Percentiles rank a stretch among this genome's conserved stretches.
phyloP scores from a whole-genome alignment of 2,888 invertebrate species.

The Lepidocyrtinus sp. region DNA sequence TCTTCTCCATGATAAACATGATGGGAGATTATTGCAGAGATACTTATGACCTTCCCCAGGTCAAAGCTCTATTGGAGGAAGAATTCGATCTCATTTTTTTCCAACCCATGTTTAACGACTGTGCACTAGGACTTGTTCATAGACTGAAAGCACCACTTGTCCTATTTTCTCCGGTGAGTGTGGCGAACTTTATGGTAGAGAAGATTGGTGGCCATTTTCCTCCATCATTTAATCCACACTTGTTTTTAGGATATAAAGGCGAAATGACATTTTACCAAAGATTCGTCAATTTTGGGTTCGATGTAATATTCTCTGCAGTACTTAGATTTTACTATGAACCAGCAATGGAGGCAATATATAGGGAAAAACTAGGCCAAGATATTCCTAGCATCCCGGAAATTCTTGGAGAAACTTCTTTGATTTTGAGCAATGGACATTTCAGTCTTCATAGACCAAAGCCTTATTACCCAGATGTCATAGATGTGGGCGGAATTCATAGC shows the following conservation, averaged over 20 bases:
- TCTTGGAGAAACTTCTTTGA: slow-evolving; percentile 58
- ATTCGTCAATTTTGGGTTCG: slow-evolving; percentile 68
- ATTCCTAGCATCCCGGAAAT: slow-evolving; percentile 34
- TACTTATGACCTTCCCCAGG: slow-evolving; percentile 53
- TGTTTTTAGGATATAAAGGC: slow-evolving; percentile 66
- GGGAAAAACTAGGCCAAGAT: slow-evolving; percentile 47
- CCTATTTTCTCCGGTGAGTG: slow-evolving; percentile 67
- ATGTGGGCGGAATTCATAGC: slow-evolving; percentile 71
- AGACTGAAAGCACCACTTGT: slow-evolving; percentile 71
- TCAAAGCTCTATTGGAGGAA: slow-evolving; percentile 54
- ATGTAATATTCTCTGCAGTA: slow-evolving; percentile 72
- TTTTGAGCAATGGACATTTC: slow-evolving; percentile 70
- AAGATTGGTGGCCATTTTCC: slow-evolving; percentile 68
- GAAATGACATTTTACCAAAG: slow-evolving; percentile 70
- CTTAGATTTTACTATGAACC: slow-evolving; percentile 71
- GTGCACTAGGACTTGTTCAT: slow-evolving; percentile 69
- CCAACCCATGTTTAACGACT: slow-evolving; percentile 70
- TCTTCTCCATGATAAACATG: slow-evolving; percentile 20
- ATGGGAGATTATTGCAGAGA: slow-evolving; percentile 40
- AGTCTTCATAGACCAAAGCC: slow-evolving; percentile 68
- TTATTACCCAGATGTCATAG: slow-evolving; percentile 69
- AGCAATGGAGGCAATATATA: slow-evolving; percentile 44
- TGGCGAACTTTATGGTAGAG: slow-evolving; percentile 6
- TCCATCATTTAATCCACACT: slow-evolving; percentile 71
- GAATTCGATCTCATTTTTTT: slow-evolving; percentile 70